Base-by-base conservation (phyloP, 2,888 invertebrate species). In the Psylliodes chrysocephalus region DNA sequence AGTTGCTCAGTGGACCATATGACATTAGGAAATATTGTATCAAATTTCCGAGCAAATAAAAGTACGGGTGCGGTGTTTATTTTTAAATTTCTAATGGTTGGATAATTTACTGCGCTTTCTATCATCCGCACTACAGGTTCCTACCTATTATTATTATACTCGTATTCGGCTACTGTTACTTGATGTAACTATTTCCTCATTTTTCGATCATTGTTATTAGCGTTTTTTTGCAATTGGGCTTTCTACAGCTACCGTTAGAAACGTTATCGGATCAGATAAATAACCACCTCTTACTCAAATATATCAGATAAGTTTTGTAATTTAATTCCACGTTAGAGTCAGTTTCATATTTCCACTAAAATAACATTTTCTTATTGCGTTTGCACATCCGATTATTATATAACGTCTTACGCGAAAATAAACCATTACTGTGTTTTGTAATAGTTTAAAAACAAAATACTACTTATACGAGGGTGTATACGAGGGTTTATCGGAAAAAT, bases 1-100 rank as follows among this genome's bases (percentile, higher is more conserved):
- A 78, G 77, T 73, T 78, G 79, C 75, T 77, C 78, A 80, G 67
- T 75, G 71, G 77, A 77, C 75, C 79, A 76, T 78, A 74, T 75
- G 77, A 78, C 77, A 75, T 74, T 75, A 69, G 75, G 71, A 75
- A 77, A 78, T 77, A 74, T 77, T 77, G 77, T 78, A 78, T 78
- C 78, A 71, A 75, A 73, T 78, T 78, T 66, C 51, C 60, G 62
- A 75, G 72, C 71, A 74, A 75, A 72, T 73, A 75, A 71, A 73
- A 72, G 73, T 72, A 49, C 49, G 12, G 15, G 30, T 25, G 71
- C 72, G 68, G 66, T 71, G 70, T 71, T 67, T 70, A 73, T 73
- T 70, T 67, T 71, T 69, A 65, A 71, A 69, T 72, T 74, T 70
- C 66, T 65, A 64, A 71, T 70, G 71, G 66, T 73, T 64, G 68